A percentile compares a stretch with the other conserved stretches of the same genome.
phyloP scores from a whole-genome alignment of 2,797 vertebrate species.

The Pelobates cultripes region DNA sequence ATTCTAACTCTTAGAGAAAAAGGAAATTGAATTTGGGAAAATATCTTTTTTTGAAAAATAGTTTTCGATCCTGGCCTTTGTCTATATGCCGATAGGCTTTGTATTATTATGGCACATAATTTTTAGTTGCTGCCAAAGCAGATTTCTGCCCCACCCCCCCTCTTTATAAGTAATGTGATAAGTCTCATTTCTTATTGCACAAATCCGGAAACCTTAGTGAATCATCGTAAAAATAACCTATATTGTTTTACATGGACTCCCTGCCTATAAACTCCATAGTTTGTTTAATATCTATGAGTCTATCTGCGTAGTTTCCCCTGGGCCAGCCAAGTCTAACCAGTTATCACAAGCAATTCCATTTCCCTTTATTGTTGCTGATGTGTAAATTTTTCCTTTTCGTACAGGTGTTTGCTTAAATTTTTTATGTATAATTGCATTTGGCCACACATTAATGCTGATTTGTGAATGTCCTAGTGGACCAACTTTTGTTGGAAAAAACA shows the following conservation, averaged over 20 bases:
- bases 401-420: constrained; percentile 59
- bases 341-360: constrained; percentile 63
- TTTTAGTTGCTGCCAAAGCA: not conserved
- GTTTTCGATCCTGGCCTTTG: not conserved
- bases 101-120: constrained; percentile 1
- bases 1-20: not conserved
- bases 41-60: constrained; percentile 8
- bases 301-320: constrained; percentile 59
- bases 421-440: constrained; percentile 43
- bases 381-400: constrained; percentile 51
- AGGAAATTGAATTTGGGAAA: not conserved
- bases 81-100: not conserved
- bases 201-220: constrained; percentile 55
- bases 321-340: constrained; percentile 61
- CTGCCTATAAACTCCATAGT: constrained; percentile 36
- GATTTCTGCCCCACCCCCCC: not conserved
- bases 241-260: constrained; percentile 57
- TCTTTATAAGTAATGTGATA: constrained; percentile 31
- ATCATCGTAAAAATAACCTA: constrained; percentile 59
- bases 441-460: constrained; percentile 57
- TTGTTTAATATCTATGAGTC: constrained; percentile 59
- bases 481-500: too few species aligned
- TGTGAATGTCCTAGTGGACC: constrained; percentile 4
- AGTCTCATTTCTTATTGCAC: constrained; percentile 27
- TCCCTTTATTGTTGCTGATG: constrained; percentile 67